phyloP scores from a whole-genome alignment of 2,888 invertebrate genomes.

The Scrobipalpa atriplicella region DNA sequence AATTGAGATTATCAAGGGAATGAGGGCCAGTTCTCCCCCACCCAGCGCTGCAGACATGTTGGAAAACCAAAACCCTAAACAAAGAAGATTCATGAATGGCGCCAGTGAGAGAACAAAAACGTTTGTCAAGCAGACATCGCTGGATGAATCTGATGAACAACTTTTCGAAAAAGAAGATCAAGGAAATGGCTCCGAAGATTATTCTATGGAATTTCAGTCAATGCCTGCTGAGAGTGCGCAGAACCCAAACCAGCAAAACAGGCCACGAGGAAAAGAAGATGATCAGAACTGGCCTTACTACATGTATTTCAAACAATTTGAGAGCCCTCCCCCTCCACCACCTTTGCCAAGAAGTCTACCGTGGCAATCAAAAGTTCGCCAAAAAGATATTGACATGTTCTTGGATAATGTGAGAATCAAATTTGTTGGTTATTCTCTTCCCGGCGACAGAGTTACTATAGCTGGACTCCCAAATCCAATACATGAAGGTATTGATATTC shows the following conservation, averaged over 20 bases:
- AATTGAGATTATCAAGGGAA: slow-evolving; percentile 94
- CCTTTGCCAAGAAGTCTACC: slow-evolving; percentile 87
- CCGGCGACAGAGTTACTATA: slow-evolving; percentile 92
- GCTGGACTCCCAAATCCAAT: slow-evolving; percentile 98
- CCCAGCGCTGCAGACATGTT: slow-evolving; percentile 95
- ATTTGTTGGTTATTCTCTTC: slow-evolving; percentile 97
- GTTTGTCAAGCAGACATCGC: slow-evolving; percentile 95
- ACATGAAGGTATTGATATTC: slow-evolving; percentile 96
- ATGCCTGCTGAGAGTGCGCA: slow-evolving; percentile 68
- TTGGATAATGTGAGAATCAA: slow-evolving; percentile 95
- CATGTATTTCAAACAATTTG: slow-evolving; percentile 73
- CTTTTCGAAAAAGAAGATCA: slow-evolving; percentile 87
- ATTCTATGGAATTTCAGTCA: slow-evolving; percentile 83
- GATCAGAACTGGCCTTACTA: slow-evolving; percentile 58
- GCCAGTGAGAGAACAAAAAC: slow-evolving; percentile 88
- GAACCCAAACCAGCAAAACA: slow-evolving; percentile 65
- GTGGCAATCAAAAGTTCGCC: slow-evolving; percentile 98
- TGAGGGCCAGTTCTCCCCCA: slow-evolving; percentile 98
- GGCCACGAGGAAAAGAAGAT: slow-evolving; percentile 10
- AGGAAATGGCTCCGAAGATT: slow-evolving; percentile 84
- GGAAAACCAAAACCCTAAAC: slow-evolving; percentile 91
- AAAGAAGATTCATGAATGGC: slow-evolving; percentile 74
- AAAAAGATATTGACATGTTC: slow-evolving; percentile 96
- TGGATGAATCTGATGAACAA: slow-evolving; percentile 90
- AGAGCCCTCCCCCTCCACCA: slow-evolving; percentile 75